These are phyloP conservation scores for Poecilobothrus nobilitatus DNA, from an alignment of 2,888 invertebrate genomes.

Conservation along the genomic window DNA sequence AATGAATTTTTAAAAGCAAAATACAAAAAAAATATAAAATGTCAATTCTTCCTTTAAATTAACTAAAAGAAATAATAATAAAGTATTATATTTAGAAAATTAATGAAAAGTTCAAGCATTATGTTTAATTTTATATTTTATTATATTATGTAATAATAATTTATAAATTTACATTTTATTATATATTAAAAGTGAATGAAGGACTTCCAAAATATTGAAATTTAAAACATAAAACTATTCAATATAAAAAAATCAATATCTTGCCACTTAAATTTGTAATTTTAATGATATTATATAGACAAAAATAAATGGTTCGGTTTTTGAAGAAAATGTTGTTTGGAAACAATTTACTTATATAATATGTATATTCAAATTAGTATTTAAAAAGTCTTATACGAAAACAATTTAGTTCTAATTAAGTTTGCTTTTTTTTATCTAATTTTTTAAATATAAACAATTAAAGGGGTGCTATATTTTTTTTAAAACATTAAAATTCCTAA, in stretches of 20 bases:
- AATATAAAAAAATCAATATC: not conserved
- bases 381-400: too few species aligned
- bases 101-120: too few species aligned
- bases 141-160: not conserved
- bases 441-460: not conserved
- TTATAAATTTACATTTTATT: slow-evolving; percentile 1
- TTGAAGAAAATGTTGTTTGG: not conserved
- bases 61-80: too few species aligned
- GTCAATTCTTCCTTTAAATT: too few species aligned
- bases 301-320: not conserved
- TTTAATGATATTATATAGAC: not conserved
- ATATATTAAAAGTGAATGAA: not conserved
- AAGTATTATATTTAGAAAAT: too few species aligned
- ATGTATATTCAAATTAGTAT: not conserved
- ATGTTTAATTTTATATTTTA: not conserved
- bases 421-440: too few species aligned
- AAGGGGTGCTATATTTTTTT: not conserved
- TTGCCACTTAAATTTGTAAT: not conserved
- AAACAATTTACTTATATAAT: not conserved
- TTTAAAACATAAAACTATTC: not conserved
- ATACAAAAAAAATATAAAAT: too few species aligned
- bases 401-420: too few species aligned
- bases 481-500: not conserved
- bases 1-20: too few species aligned
- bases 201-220: not conserved